A percentile compares a stretch with the other conserved stretches of the same genome.
Conservation (phyloP, 2,797 vertebrate genomes). For the Astyanax mexicanus region DNA sequence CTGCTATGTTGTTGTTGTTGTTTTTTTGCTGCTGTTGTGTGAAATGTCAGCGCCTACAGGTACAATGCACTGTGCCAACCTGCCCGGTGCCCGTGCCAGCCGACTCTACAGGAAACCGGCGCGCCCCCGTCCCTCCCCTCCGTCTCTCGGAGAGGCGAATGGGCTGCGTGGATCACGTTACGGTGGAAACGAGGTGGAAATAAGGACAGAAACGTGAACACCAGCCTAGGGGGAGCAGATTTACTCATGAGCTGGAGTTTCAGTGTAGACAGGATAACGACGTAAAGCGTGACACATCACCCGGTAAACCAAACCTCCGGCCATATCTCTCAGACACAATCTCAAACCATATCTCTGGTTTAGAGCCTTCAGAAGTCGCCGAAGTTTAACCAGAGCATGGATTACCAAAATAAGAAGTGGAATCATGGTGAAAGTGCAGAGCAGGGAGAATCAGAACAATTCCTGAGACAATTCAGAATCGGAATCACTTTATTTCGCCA, state of each 20-base stretch:
- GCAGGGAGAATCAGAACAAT: no score
- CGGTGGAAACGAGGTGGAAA: slow-evolving; percentile 17
- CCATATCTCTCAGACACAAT: background rate
- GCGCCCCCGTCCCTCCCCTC: slow-evolving; percentile 27
- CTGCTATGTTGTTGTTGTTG: slow-evolving; percentile 64
- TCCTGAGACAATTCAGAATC: no score
- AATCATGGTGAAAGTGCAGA: no score
- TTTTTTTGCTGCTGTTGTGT: slow-evolving; percentile 64
- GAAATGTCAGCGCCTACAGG: slow-evolving; percentile 71
- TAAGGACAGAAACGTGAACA: slow-evolving; percentile 16
- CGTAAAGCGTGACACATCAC: background rate
- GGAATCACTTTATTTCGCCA: no score
- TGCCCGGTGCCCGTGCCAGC: slow-evolving; percentile 65
- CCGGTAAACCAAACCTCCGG: background rate
- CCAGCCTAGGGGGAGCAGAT: background rate
- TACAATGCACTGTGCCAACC: slow-evolving; percentile 64
- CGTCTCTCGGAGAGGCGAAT: slow-evolving; percentile 23
- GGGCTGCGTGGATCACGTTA: slow-evolving; percentile 23
- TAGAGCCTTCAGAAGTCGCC: no score
- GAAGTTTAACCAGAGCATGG: no score
- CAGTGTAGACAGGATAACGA: background rate
- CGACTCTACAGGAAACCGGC: slow-evolving; percentile 57
- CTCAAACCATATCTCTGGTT: no score
- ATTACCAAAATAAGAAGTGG: no score
- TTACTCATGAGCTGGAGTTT: background rate